Evolutionary conservation across 1,140 invertebrate genomes (phyloP), one percentile per base, ranked within the genome.

Genomic region (Sarcophaga bullata): DNA sequence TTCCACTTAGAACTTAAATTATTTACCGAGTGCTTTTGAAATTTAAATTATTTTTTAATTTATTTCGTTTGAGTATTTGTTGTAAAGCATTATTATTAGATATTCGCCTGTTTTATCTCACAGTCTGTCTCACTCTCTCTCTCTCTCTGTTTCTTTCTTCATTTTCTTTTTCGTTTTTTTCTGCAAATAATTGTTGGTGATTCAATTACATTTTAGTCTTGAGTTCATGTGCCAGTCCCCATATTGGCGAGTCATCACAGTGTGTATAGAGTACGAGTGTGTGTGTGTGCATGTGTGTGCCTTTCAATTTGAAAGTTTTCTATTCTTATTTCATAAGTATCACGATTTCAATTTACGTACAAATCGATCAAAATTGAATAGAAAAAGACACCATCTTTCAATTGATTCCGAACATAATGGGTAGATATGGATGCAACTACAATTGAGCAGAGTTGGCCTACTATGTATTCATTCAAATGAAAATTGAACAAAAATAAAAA

Each of bases 321-420:
- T 37, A 9, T 68, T 19, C 7, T 68, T 68, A 17, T 68, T 68
- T 25, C 62, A 68, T 68, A 68, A 68, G 62, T 68, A 68, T 68
- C 62, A 68, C 62, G 62, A 68, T 68, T 68, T 68, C 62, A 68
- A 68, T 68, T 68, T 68, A 25, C 17, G n/a, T 68, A 68, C 62
- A 68, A 68, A 68, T 68, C 62, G 62, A 68, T 68, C 62, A 68
- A 68, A 19, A 68, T 19, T 19, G 62, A 68, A 68, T 8, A 25
- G 19, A 68, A 68, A 25, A 68, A n/a, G 15, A 68, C 62, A 6
- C 9, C 8, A 52, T 10, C 13, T 9, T 52, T 52, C 13, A 52
- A 52, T 52, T 37, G 25, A 52, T 52, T 52, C 8, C 50, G 6
- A 52, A 52, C 25, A 6, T 13, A 52, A 52, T 10, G 13, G 50